phyloP scores from a whole-genome alignment of 2,888 invertebrate species.

The Eupithecia abbreviata region DNA sequence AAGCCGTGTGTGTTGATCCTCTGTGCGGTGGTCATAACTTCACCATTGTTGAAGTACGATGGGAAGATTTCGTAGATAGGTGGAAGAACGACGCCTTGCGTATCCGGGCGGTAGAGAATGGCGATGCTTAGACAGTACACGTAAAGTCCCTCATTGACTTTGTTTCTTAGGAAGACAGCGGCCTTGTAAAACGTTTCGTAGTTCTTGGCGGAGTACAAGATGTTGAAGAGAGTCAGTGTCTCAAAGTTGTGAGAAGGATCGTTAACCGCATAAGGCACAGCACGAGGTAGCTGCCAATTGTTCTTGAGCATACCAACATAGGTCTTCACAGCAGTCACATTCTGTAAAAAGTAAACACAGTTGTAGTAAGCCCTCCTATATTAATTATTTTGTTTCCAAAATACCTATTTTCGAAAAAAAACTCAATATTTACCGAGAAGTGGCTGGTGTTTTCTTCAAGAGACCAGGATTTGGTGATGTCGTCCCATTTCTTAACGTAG shows the following conservation, averaged over 20 bases:
- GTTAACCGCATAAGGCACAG: slow-evolving; percentile 84
- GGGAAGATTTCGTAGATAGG: slow-evolving; percentile 90
- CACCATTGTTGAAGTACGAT: slow-evolving; percentile 87
- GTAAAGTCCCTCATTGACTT: slow-evolving; percentile 88
- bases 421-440: slow-evolving; percentile 69
- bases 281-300: slow-evolving; percentile 81
- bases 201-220: slow-evolving; percentile 88
- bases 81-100: slow-evolving; percentile 86
- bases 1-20: slow-evolving; percentile 79
- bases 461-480: slow-evolving; percentile 78
- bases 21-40: slow-evolving; percentile 87
- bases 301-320: slow-evolving; percentile 81
- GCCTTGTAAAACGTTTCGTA: slow-evolving; percentile 88
- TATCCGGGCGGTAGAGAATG: slow-evolving; percentile 85
- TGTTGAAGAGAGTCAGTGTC: slow-evolving; percentile 85
- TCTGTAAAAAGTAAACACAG: slow-evolving; percentile 62
- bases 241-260: slow-evolving; percentile 85
- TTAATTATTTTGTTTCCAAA: neutral
- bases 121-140: slow-evolving; percentile 86
- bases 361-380: neutral
- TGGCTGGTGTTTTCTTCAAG: slow-evolving; percentile 78
- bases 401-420: neutral
- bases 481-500: slow-evolving; percentile 76
- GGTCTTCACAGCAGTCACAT: slow-evolving; percentile 80
- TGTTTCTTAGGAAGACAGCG: slow-evolving; percentile 86